Evolutionary conservation across 2,113 vertebrate species (phyloP), one percentile per base, ranked within the genome.

Genomic region (Euleptes europaea): DNA sequence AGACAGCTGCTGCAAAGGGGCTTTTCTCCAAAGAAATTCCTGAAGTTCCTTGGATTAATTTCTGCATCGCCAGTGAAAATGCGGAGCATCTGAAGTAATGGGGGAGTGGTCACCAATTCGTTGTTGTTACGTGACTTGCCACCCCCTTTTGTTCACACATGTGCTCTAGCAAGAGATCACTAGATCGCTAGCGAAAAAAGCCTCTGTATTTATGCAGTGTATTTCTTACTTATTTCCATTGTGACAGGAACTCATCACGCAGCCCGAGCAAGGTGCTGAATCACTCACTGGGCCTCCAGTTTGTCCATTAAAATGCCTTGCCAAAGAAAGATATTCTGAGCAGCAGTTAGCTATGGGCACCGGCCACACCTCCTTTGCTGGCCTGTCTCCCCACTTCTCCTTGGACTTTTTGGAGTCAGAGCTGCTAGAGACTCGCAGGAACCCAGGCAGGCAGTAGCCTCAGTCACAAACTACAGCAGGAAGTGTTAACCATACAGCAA

Each of bases 391-490:
- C 89, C 94, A 67, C 31, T 88, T 92, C 72, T 63, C 94, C n/a
- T n/a, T n/a, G 97, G 97, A 97, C 97, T 95, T 94, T 93, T 83
- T 86, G 97, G 97, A 97, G 97, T 97, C 97, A 86, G 90, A 94
- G 88, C 90, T 91, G 88, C 66, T 84, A 95, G 86, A 94, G 93
- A 93, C 95, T 92, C 86, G 90, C 91, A 86, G 84, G 88, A 83
- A 84, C 69, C 85, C 89, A 86, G 79, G 87, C 89, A 87, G 87
- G 87, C 88, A 85, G 87, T 80, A 82, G 89, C 78, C 89, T 8
- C 0, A 63, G 90, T 86, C 88, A 92, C 95, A 90, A 94, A 94
- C 94, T 93, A 91, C 94, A 74, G 95, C n/a, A 91, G 95, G 94
- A 96, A 95, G 93, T 76, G 92, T 88, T 89, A 92, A 92, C 90